Evolutionary conservation across 2,888 invertebrate genomes (phyloP), one percentile per base, ranked within the genome.

Genomic region (Acleris laterana): DNA sequence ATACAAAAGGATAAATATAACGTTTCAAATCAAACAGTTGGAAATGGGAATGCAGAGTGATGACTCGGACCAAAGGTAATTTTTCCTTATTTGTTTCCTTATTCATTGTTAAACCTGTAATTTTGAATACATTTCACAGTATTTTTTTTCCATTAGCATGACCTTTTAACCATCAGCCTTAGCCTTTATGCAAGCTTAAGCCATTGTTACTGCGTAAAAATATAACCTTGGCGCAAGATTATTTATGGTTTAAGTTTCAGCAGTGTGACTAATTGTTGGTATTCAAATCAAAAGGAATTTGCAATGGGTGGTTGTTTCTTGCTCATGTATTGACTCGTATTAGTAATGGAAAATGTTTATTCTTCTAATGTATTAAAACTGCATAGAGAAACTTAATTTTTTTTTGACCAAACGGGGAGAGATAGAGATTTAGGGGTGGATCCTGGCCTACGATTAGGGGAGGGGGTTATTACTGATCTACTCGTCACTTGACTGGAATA

Each of bases 1-100:
- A 71, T 93, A 93, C 72, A 93, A 93, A 68, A 85, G 93, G 73
- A 93, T 93, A 68, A 86, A 93, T 74, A 89, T 93, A 67, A 93
- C 92, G 5, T 92, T 93, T 82, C 85, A 91, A 80, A 91, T 92
- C 13, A 93, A 92, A 71, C 88, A 91, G 71, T 72, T 90, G 50
- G 90, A 89, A 69, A 78, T 77, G 42, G 84, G 77, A 3, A 78
- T 78, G 0, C 87, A 84, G 48, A 91, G 90, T 79, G 90, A 92
- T 51, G 62, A 85, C 0, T 90, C 91, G 0, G 86, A 89, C 20
- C 77, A 83, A 53, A 91, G 91, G 91, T 92, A 78, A 77, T 20
- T 61, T 28, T 57, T 52, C 20, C 42, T 53, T 11, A 25, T 56
- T 44, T 17, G 44, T 25, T 52, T 53, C 6, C 48, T 32, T 9